phyloP scores from a whole-genome alignment of 2,797 vertebrate species.

The Sternotherus odoratus region DNA sequence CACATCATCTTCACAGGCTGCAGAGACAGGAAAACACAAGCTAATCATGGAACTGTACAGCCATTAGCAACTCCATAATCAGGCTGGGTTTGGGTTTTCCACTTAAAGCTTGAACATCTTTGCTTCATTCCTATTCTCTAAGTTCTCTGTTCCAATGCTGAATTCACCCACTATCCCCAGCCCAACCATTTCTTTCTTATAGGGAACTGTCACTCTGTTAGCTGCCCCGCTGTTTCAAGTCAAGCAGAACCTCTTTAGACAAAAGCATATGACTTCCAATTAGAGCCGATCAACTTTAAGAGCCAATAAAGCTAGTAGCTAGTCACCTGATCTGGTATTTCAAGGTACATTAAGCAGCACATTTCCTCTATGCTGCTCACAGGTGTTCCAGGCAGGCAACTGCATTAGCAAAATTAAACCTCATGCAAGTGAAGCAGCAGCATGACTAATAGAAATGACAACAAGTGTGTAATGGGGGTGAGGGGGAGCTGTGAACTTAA shows the following conservation, averaged over 20 bases:
- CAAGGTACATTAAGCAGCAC: accelerated
- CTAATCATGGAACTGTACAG: too few relatives aligned
- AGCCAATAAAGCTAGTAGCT: accelerated
- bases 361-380: accelerated
- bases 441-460: accelerated
- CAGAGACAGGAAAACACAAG: too few relatives aligned
- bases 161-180: too few relatives aligned
- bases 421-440: not conserved
- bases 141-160: too few relatives aligned
- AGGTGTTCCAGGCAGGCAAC: not conserved
- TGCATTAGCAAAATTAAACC: not conserved
- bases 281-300: not conserved
- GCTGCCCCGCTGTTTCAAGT: not conserved
- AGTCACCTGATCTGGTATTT: not conserved
- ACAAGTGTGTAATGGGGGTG: not conserved
- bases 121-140: too few relatives aligned
- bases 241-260: not conserved
- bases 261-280: not conserved
- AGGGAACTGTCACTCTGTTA: not conserved
- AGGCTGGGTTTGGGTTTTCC: too few relatives aligned
- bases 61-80: too few relatives aligned
- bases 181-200: not conserved
- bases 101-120: too few relatives aligned
- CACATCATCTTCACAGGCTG: too few relatives aligned
- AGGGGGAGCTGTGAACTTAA: not conserved